Percentiles rank a stretch among this genome's conserved stretches.
These are phyloP conservation scores for Tragelaphus imberbis DNA, from an alignment of 2,113 vertebrate species.

Conservation along the genomic window DNA sequence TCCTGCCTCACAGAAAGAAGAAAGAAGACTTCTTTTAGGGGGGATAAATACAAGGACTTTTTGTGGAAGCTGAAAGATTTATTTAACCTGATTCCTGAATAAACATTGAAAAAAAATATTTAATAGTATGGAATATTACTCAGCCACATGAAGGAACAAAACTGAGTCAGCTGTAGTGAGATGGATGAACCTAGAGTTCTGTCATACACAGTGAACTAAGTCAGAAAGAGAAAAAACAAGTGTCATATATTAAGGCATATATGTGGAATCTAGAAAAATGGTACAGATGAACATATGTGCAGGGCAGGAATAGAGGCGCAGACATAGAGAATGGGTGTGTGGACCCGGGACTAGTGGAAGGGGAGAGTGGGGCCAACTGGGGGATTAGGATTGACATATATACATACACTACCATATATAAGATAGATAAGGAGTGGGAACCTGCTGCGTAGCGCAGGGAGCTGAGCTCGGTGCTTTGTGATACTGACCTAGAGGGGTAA, in stretches of 20 bases:
- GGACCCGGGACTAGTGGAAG: neutral
- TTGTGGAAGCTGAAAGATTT: neutral
- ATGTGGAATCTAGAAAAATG: neutral
- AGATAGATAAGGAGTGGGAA: neutral
- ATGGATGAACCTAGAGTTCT: neutral
- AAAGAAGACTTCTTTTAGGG: neutral
- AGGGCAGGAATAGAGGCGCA: neutral
- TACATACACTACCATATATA: neutral
- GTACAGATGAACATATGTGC: neutral
- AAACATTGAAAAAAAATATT: neutral
- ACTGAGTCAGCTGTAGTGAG: neutral
- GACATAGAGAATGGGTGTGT: neutral
- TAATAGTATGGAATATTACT: neutral
- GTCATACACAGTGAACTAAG: neutral
- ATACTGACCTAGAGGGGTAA: neutral
- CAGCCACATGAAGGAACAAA: neutral
- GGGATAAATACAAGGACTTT: neutral
- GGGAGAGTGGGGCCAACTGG: neutral
- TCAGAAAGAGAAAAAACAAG: neutral
- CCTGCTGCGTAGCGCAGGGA: neutral
- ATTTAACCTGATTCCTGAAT: neutral
- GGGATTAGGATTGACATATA: neutral
- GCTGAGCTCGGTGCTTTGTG: neutral
- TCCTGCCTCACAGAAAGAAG: neutral
- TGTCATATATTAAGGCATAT: neutral